Conservation (phyloP, 2,888 invertebrate genomes). For the Orthosia cruda region DNA sequence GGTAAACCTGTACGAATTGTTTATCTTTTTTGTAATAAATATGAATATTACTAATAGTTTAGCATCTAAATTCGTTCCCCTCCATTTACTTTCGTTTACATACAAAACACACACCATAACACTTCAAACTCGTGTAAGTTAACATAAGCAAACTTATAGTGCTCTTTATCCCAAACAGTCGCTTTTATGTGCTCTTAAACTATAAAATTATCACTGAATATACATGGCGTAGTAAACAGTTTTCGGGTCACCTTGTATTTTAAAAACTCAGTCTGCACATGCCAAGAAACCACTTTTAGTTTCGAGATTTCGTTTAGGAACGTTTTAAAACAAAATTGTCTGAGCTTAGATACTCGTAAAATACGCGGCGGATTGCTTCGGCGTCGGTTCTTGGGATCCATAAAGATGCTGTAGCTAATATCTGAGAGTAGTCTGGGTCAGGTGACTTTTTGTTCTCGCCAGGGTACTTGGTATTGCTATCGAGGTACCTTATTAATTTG, state of each 20-base stretch:
- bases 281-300: constrained; percentile 49
- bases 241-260: too few relatives aligned
- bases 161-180: not conserved
- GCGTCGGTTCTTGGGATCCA: constrained; percentile 53
- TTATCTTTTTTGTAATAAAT: too few relatives aligned
- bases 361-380: constrained; percentile 59
- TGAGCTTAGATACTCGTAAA: constrained; percentile 46
- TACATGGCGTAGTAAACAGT: too few relatives aligned
- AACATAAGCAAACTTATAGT: not conserved
- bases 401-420: constrained; percentile 74
- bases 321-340: constrained; percentile 55
- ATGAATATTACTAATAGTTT: too few relatives aligned
- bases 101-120: too few relatives aligned
- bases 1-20: too few relatives aligned
- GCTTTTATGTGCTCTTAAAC: not conserved
- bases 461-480: constrained; percentile 2
- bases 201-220: too few relatives aligned
- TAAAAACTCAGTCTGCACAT: constrained; percentile 31
- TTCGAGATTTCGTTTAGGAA: constrained; percentile 50
- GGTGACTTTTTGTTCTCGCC: constrained; percentile 64
- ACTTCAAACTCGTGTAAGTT: too few relatives aligned
- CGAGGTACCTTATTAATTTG: constrained; percentile 25
- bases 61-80: too few relatives aligned
- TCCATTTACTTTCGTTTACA: too few relatives aligned
- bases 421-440: constrained; percentile 67